Percentiles rank a stretch among this genome's conserved stretches.
Evolutionary conservation across 2,113 vertebrate species (phyloP).

Genomic region (Myrmecobius fasciatus): DNA sequence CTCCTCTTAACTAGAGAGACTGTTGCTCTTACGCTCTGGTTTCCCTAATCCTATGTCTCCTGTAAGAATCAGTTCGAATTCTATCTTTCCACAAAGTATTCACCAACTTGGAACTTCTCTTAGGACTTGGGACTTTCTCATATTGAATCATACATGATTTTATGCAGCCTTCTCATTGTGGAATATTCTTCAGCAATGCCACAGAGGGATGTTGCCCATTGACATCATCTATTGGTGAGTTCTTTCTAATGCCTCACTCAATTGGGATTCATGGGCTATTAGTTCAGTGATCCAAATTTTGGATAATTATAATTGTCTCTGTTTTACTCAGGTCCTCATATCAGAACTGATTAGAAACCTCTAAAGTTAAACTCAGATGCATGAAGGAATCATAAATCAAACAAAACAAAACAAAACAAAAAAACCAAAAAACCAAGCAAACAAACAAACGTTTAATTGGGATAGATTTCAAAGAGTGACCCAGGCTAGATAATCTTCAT

Average conservation of each 20-base stretch:
- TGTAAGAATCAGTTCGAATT: not conserved
- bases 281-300: not conserved
- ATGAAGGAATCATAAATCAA: not conserved
- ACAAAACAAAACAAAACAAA: not conserved
- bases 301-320: not conserved
- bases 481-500: not conserved
- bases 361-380: not conserved
- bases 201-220: not conserved
- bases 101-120: not conserved
- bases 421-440: too few species aligned
- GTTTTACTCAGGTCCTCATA: not conserved
- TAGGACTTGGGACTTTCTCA: not conserved
- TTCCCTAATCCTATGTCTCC: not conserved
- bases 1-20: not conserved
- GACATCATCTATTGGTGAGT: not conserved
- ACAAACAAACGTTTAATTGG: too few species aligned
- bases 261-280: not conserved
- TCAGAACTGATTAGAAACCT: not conserved
- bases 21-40: not conserved
- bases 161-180: not conserved
- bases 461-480: not conserved
- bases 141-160: not conserved
- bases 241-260: not conserved
- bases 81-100: not conserved
- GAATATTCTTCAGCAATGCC: not conserved